Conservation (phyloP, 1,140 invertebrate species). For the Eurytemora carolleeae region DNA sequence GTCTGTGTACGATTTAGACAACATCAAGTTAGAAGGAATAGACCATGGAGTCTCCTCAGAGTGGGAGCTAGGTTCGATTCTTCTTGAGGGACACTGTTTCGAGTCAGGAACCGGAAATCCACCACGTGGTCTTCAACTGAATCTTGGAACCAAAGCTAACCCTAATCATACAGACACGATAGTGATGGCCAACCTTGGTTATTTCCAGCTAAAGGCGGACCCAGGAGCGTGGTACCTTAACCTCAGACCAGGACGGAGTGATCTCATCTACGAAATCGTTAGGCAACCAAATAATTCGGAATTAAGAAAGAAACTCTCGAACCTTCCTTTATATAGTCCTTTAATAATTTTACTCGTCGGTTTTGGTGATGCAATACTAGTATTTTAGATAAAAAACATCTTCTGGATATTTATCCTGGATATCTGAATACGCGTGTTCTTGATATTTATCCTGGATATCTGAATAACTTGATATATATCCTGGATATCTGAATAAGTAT, state of each 20-base stretch:
- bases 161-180: conserved; percentile 63
- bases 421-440: too few relatives aligned
- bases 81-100: conserved; percentile 91
- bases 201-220: conserved; percentile 70
- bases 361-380: too few relatives aligned
- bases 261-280: conserved; percentile 62
- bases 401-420: too few relatives aligned
- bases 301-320: too few relatives aligned
- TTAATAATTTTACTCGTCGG: too few relatives aligned
- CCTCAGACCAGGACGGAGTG: conserved; percentile 66
- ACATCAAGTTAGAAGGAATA: conserved; percentile 77
- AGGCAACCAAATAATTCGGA: too few relatives aligned
- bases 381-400: too few relatives aligned
- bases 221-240: conserved; percentile 82
- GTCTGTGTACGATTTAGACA: conserved; percentile 92
- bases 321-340: too few relatives aligned
- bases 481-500: too few relatives aligned
- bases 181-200: conserved; percentile 98
- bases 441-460: too few relatives aligned
- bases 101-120: conserved; percentile 75
- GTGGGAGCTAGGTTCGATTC: conserved; percentile 73
- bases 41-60: conserved; percentile 44
- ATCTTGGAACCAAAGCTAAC: conserved; percentile 44
- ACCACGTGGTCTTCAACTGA: conserved; percentile 85
- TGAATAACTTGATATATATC: too few relatives aligned